Percentiles rank a stretch among this genome's conserved stretches.
Evolutionary conservation across 2,113 vertebrate genomes (phyloP).

Genomic region (Malurus melanocephalus): DNA sequence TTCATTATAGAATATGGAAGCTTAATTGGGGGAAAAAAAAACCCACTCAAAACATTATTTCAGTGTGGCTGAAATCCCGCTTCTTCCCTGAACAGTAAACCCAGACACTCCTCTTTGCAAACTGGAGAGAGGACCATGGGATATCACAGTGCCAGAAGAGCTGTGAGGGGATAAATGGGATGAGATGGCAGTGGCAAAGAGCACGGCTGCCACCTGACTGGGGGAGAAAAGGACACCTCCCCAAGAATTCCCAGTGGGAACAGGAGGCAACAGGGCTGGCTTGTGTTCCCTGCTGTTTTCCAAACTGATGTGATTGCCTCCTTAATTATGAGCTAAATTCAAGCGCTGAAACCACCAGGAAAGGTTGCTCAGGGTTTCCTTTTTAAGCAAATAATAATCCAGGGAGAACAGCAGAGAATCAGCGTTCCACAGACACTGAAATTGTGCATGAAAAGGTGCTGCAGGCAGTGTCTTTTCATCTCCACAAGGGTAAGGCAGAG

Average conservation of each 20-base stretch:
- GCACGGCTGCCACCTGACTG: not conserved
- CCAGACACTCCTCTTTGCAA: not conserved
- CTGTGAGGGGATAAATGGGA: not conserved
- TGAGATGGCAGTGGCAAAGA: not conserved
- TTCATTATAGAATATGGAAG: not conserved
- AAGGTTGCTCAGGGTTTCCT: not conserved
- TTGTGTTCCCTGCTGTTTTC: not conserved
- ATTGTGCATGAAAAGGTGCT: not conserved
- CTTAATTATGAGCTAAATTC: not conserved
- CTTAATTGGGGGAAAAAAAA: rapidly evolving
- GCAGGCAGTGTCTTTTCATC: not conserved
- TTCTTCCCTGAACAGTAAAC: not conserved
- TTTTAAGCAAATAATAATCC: not conserved
- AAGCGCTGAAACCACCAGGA: not conserved
- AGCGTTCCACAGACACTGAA: not conserved
- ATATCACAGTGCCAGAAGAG: not conserved
- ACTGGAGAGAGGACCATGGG: not conserved
- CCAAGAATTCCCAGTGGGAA: not conserved
- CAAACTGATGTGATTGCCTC: not conserved
- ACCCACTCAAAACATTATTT: not conserved
- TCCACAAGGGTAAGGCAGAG: not conserved
- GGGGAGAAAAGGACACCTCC: not conserved
- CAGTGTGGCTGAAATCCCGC: not conserved
- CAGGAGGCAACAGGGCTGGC: not conserved
- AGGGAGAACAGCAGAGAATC: not conserved